Evolutionary conservation across 2,113 vertebrate species (phyloP).

Genomic region (Excalfactoria chinensis): DNA sequence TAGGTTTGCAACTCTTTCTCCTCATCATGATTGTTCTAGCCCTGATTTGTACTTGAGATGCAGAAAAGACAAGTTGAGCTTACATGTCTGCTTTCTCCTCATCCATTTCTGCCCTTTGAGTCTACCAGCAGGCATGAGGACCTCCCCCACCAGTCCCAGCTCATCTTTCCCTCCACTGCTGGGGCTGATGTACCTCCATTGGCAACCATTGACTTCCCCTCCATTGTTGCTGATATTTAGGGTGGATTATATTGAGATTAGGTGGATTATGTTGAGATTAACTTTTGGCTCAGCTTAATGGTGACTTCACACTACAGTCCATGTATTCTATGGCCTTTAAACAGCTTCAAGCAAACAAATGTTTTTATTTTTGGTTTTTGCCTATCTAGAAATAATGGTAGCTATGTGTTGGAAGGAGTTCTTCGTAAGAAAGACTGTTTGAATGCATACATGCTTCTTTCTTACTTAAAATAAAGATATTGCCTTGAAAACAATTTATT

Average conservation of each 20-base stretch:
- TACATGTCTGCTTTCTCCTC: not conserved
- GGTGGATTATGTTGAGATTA: not conserved
- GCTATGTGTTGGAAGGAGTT: not conserved
- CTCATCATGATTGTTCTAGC: not conserved
- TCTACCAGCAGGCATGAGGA: not conserved
- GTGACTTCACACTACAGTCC: not conserved
- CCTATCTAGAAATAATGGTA: not conserved
- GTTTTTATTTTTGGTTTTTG: not conserved
- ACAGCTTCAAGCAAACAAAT: no score
- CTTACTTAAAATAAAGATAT: constrained; percentile 46
- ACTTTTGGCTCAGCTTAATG: constrained; percentile 7
- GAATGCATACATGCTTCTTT: not conserved
- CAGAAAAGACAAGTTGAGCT: not conserved
- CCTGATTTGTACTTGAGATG: not conserved
- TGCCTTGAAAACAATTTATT: constrained; percentile 32
- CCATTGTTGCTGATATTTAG: constrained; percentile 2
- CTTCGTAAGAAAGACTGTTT: not conserved
- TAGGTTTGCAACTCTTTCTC: not conserved
- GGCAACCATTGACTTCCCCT: not conserved
- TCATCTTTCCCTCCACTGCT: not conserved
- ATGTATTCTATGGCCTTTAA: not conserved
- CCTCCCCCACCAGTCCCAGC: not conserved
- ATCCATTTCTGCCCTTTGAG: not conserved
- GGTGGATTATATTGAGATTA: not conserved
- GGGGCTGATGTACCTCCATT: not conserved